A percentile compares a stretch with the other conserved stretches of the same genome.
These are phyloP conservation scores for Saguinus midas DNA, from an alignment of 2,113 vertebrate species.

Conservation along the genomic window DNA sequence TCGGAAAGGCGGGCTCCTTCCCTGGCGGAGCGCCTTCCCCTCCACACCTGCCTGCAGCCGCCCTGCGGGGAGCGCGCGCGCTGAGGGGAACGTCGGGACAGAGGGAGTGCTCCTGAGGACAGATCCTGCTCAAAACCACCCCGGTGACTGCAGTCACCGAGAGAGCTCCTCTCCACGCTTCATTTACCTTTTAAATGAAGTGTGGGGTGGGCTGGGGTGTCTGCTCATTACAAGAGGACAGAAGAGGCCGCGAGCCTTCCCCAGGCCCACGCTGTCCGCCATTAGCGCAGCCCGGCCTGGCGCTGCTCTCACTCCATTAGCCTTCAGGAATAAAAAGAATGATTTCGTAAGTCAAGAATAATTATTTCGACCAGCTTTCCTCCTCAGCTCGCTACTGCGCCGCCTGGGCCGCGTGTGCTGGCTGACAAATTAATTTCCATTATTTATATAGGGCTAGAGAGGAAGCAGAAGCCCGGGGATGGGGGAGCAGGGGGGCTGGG, in stretches of 20 bases:
- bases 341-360: constrained; percentile 83
- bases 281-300: constrained; percentile 77
- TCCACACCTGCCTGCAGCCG: neutral
- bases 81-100: neutral
- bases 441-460: constrained; percentile 83
- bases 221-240: constrained; percentile 75
- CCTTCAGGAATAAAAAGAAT: constrained; percentile 84
- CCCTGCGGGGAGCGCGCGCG: neutral
- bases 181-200: constrained; percentile 80
- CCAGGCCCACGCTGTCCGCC: constrained; percentile 70
- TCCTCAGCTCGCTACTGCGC: constrained; percentile 70
- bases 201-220: constrained; percentile 55
- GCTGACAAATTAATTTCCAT: constrained; percentile 85
- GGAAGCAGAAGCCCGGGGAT: constrained; percentile 20
- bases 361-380: constrained; percentile 86
- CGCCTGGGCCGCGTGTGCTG: constrained; percentile 57
- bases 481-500: no score
- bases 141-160: constrained; percentile 77
- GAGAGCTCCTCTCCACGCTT: constrained; percentile 68
- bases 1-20: neutral
- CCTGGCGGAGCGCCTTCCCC: neutral
- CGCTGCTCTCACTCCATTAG: constrained; percentile 84
- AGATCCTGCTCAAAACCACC: constrained; percentile 33
- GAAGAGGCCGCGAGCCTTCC: constrained; percentile 48
- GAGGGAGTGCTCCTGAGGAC: neutral